Percentiles rank a stretch among this genome's conserved stretches.
These are phyloP conservation scores for Ochropleura plecta DNA, from an alignment of 2,888 invertebrate genomes.

Conservation along the genomic window DNA sequence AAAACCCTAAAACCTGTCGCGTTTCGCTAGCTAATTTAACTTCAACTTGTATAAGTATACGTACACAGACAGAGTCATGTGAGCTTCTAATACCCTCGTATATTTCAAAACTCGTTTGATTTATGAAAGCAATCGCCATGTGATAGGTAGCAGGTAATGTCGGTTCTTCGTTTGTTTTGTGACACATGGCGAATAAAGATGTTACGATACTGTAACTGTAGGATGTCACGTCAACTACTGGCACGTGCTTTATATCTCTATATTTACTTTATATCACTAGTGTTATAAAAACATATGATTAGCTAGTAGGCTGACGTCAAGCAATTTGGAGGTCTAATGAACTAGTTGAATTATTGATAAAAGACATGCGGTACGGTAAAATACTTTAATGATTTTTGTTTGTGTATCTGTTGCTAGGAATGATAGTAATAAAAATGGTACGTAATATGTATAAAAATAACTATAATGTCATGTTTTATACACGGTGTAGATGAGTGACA, in stretches of 20 bases:
- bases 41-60: neutral
- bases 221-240: conserved; percentile 64
- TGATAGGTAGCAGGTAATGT: conserved; percentile 41
- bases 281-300: conserved; percentile 52
- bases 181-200: conserved; percentile 63
- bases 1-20: neutral
- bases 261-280: conserved; percentile 47
- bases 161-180: conserved; percentile 40
- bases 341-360: conserved; percentile 44
- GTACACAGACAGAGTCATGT: conserved; percentile 10
- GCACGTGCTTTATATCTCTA: conserved; percentile 64
- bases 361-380: conserved; percentile 22
- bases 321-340: conserved; percentile 47
- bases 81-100: conserved; percentile 18
- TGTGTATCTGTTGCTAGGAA: conserved; percentile 37
- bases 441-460: neutral
- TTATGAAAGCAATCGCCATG: conserved; percentile 40
- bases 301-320: conserved; percentile 48
- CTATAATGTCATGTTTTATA: neutral
- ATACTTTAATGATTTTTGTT: conserved; percentile 17
- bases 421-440: conserved; percentile 8
- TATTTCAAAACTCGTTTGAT: conserved; percentile 40
- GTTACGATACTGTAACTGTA: conserved; percentile 63
- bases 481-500: neutral
- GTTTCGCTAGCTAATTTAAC: neutral